These are phyloP conservation scores for Syncerus caffer DNA, from an alignment of 2,797 vertebrate genomes.

Conservation along the genomic window DNA sequence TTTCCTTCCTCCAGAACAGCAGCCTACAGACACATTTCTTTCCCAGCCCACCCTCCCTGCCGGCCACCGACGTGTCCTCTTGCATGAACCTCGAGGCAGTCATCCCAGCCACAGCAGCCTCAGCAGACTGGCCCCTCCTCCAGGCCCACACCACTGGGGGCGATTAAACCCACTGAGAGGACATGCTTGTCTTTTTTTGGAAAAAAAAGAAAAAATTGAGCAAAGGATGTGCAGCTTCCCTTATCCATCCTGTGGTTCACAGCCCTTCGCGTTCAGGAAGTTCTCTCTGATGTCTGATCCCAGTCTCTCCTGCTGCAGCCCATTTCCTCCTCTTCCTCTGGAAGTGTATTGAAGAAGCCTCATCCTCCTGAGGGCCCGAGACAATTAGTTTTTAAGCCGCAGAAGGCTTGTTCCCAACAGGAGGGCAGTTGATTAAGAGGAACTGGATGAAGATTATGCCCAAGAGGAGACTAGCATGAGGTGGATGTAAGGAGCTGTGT, in stretches of 20 bases:
- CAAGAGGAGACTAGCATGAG: background rate
- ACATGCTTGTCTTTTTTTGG: background rate
- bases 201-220: background rate
- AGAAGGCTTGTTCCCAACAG: background rate
- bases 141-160: too few species aligned
- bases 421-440: background rate
- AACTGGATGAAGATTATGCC: background rate
- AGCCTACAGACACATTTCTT: slow-evolving; percentile 57
- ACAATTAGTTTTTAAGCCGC: background rate
- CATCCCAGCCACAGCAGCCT: background rate
- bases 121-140: background rate
- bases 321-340: slow-evolving; percentile 4
- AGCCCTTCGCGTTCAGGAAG: slow-evolving; percentile 36
- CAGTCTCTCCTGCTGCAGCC: background rate
- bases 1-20: slow-evolving; percentile 58
- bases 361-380: background rate
- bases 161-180: background rate
- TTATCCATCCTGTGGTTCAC: background rate
- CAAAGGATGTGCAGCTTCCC: slow-evolving; percentile 24
- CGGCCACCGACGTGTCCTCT: background rate
- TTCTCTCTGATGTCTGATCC: slow-evolving; percentile 15
- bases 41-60: slow-evolving; percentile 44
- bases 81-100: background rate
- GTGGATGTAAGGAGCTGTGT: background rate
- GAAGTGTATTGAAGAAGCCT: background rate